A percentile compares a stretch with the other conserved stretches of the same genome.
Evolutionary conservation across 2,888 invertebrate species (phyloP).

Genomic region (Synanthedon andrenaeformis): DNA sequence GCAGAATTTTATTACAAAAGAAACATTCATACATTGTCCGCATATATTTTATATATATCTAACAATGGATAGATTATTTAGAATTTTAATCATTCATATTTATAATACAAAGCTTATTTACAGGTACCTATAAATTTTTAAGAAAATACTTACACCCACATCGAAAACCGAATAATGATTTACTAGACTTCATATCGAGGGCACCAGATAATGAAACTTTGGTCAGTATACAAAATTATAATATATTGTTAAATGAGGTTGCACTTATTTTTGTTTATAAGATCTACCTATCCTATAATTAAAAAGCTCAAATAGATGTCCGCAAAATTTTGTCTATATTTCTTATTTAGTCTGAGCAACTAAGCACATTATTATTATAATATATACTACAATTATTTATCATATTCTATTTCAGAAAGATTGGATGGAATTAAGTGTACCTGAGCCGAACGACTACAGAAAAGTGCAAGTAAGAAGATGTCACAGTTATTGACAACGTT

Average conservation of each 20-base stretch:
- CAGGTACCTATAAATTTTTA: constrained; percentile 49
- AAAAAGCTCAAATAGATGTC: background rate
- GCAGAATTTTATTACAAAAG: too few species aligned
- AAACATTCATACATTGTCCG: too few species aligned
- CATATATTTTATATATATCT: too few species aligned
- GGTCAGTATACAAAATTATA: constrained; percentile 24
- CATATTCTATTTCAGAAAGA: constrained; percentile 36
- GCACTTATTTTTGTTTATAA: too few species aligned
- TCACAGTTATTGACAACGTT: background rate
- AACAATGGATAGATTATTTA: too few species aligned
- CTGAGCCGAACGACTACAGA: constrained; percentile 32
- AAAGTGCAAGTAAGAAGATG: constrained; percentile 5
- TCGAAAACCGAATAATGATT: constrained; percentile 46
- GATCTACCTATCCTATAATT: too few species aligned
- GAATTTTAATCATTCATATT: too few species aligned
- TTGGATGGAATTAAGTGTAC: constrained; percentile 54
- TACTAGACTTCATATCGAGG: constrained; percentile 51
- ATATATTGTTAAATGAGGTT: too few species aligned
- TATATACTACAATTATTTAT: constrained; percentile 1
- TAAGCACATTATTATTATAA: background rate
- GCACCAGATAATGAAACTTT: constrained; percentile 50
- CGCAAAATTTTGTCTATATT: too few species aligned
- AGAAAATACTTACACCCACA: constrained; percentile 48
- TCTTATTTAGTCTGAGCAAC: too few species aligned
- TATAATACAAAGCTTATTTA: background rate